Conservation (phyloP, 2,113 vertebrate species). For the Pelvicachromis taeniatus region DNA sequence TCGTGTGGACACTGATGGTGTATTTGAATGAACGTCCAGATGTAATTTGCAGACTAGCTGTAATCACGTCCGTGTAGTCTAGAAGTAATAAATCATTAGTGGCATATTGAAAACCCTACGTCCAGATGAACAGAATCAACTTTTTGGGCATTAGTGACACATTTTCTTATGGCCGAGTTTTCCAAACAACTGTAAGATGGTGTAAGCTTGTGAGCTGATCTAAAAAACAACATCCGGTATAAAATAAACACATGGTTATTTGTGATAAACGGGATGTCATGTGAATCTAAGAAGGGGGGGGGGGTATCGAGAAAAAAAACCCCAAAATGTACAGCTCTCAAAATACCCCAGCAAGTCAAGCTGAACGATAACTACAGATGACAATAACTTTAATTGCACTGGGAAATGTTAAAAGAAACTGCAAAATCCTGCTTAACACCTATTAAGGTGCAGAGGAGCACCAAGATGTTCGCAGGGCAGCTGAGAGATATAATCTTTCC, state of each 20-base stretch:
- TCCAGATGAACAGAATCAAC: too few relatives aligned
- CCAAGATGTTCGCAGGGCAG: neutral
- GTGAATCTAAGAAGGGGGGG: neutral
- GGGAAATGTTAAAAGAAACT: neutral
- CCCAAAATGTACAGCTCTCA: neutral
- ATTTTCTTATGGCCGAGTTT: neutral
- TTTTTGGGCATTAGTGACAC: neutral
- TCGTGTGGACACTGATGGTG: neutral
- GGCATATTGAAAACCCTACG: neutral
- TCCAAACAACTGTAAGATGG: neutral
- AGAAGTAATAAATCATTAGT: neutral
- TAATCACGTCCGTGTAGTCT: neutral
- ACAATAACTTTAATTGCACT: neutral
- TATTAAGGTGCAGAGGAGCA: neutral
- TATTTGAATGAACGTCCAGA: neutral
- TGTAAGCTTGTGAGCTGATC: neutral
- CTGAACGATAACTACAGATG: neutral
- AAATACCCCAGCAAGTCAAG: neutral
- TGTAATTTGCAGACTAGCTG: neutral
- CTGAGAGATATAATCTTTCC: neutral
- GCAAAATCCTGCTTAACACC: neutral
- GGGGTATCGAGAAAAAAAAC: neutral
- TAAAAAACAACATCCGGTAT: neutral
- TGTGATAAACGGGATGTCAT: neutral
- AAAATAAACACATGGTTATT: neutral